These are phyloP conservation scores for Leptothorax acervorum DNA, from an alignment of 2,888 invertebrate species.

Conservation along the genomic window DNA sequence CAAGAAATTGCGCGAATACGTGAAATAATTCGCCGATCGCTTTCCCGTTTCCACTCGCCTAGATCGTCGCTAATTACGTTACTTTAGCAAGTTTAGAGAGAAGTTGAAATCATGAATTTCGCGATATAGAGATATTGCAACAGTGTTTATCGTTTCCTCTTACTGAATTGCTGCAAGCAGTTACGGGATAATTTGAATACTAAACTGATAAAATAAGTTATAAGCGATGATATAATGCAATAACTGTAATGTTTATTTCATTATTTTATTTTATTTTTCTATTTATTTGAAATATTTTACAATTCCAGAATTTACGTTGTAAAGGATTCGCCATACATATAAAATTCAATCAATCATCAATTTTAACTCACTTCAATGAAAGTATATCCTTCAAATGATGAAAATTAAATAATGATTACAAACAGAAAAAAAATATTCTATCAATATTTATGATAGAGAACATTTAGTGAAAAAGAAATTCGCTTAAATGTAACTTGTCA, in stretches of 20 bases:
- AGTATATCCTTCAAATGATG: background rate
- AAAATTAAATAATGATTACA: background rate
- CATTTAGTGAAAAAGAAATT: background rate
- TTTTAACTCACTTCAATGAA: constrained; percentile 4
- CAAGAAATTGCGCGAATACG: constrained; percentile 40
- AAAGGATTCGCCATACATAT: background rate
- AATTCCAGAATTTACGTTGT: background rate
- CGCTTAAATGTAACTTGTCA: background rate
- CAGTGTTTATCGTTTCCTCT: constrained; percentile 2
- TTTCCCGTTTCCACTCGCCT: background rate
- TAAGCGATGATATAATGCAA: background rate
- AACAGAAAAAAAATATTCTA: background rate
- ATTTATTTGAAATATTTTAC: background rate
- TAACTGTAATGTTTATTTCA: constrained; percentile 5
- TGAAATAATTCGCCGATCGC: constrained; percentile 19
- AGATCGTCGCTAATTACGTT: constrained; percentile 13
- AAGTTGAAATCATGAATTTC: constrained; percentile 12
- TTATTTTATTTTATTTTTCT: constrained; percentile 4
- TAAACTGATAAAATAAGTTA: background rate
- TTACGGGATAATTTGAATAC: background rate
- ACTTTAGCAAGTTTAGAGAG: background rate
- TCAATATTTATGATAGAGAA: background rate
- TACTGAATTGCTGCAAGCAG: background rate
- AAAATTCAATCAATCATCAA: constrained; percentile 6
- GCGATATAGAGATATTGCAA: background rate